Base-by-base conservation (phyloP, 2,888 invertebrate species). In the Agrotis puta region DNA sequence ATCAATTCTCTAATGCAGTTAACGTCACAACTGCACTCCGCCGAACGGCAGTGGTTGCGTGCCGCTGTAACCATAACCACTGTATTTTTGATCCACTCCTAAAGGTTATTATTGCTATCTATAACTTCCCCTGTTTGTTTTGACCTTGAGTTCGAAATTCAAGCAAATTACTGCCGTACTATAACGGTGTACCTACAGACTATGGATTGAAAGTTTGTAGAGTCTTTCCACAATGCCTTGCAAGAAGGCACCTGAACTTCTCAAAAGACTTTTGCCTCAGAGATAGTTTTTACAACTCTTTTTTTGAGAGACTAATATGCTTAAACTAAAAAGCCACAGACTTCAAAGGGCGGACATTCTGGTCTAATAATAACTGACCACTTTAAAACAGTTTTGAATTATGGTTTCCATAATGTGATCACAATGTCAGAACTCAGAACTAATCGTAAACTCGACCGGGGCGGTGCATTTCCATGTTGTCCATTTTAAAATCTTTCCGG, bases 1-100 rank as follows among this genome's bases (percentile, higher is more conserved):
- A 92, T 92, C 91, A 92, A 91, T 92, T 90, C 85, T 87, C 84
- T 87, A 87, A 87, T 88, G 90, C 90, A 91, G 91, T 93, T 90
- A 92, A 90, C 86, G 92, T 92, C 92, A 90, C 77, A 83, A 85
- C 79, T 88, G 87, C 85, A 85, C 81, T 84, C 84, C 74, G 83
- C 69, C 77, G 70, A 24, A 64, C 27, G 54, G 33, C 27, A 27
- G 43, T 13, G 68, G 47, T 70, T 64, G 77, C 74, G 82, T 75
- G 80, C 66, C 66, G 48, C 18, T 51, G 50, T 53, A 59, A 77
- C 80, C 77, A 67, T 69, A 70, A 75, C 78, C 75, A 67, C 77
- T 64, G 27, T 64, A 76, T 56, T 62, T 70, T 50, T 69, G 74
- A 74, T 68, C 54, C 47, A 67, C 58, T 79, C 14, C 33, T 54